Evolutionary conservation across 2,888 invertebrate species (phyloP).

Genomic region (Tridacna gigas): DNA sequence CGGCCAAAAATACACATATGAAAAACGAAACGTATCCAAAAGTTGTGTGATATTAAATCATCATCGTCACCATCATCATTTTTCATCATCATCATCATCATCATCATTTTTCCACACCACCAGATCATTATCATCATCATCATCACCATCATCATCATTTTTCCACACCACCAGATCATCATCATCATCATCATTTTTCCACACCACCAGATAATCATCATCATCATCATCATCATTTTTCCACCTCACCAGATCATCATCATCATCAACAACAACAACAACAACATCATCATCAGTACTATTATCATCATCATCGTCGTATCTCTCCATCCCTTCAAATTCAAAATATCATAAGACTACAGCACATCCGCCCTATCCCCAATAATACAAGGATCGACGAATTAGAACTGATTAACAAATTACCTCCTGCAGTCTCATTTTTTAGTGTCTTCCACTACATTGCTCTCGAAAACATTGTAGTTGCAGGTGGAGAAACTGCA

Average conservation of each 20-base stretch:
- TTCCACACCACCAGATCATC: background rate
- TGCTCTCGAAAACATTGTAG: too few species aligned
- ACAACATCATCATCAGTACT: constrained; percentile 1
- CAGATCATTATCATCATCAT: constrained; percentile 3
- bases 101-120: background rate
- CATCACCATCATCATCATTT: constrained; percentile 11
- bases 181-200: background rate
- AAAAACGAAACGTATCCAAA: too few species aligned
- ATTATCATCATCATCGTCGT: background rate
- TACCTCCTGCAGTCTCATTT: too few species aligned
- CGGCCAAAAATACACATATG: too few species aligned
- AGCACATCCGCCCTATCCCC: too few species aligned
- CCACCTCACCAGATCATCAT: background rate
- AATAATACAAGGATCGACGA: too few species aligned
- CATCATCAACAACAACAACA: background rate
- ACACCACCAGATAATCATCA: background rate
- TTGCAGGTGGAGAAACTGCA: too few species aligned
- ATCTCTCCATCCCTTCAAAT: too few species aligned
- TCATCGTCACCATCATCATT: too few species aligned
- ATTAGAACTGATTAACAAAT: too few species aligned
- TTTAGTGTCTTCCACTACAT: too few species aligned
- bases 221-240: background rate
- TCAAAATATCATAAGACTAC: too few species aligned
- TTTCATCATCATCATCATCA: constrained; percentile 18
- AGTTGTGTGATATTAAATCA: background rate